phyloP scores from a whole-genome alignment of 2,888 invertebrate genomes.

The Euproctis similis region DNA sequence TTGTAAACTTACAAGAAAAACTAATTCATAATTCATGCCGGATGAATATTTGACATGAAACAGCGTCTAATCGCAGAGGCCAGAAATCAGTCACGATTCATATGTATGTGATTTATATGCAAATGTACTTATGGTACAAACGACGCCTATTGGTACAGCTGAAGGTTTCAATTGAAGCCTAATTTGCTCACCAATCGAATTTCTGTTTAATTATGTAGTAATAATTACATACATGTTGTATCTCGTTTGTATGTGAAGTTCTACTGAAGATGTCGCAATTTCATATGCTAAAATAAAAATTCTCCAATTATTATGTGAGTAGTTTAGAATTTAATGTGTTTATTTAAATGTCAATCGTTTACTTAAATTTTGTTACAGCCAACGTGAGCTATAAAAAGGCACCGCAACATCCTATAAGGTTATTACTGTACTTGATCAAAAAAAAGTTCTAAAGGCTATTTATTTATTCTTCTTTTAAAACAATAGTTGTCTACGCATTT shows the following conservation, averaged over 20 bases:
- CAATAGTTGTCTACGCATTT: too few species aligned
- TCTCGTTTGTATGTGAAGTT: constrained; percentile 21
- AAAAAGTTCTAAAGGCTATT: too few species aligned
- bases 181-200: constrained; percentile 61
- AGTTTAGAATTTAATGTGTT: too few species aligned
- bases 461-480: too few species aligned
- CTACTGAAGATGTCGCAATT: constrained; percentile 5
- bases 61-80: constrained; percentile 22
- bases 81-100: constrained; percentile 42
- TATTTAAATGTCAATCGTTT: too few species aligned
- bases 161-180: constrained; percentile 53
- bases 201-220: constrained; percentile 50
- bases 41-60: constrained; percentile 21
- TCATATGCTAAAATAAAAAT: too few species aligned
- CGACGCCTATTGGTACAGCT: constrained; percentile 46
- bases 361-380: too few species aligned
- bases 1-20: constrained; percentile 16
- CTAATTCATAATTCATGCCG: constrained; percentile 20
- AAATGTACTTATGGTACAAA: constrained; percentile 51
- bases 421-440: too few species aligned
- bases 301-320: too few species aligned
- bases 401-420: too few species aligned
- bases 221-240: constrained; percentile 36
- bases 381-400: too few species aligned
- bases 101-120: constrained; percentile 52